Evolutionary conservation across 1,140 invertebrate species (phyloP), one percentile per base, ranked within the genome.

Genomic region (Pissodes strobi): DNA sequence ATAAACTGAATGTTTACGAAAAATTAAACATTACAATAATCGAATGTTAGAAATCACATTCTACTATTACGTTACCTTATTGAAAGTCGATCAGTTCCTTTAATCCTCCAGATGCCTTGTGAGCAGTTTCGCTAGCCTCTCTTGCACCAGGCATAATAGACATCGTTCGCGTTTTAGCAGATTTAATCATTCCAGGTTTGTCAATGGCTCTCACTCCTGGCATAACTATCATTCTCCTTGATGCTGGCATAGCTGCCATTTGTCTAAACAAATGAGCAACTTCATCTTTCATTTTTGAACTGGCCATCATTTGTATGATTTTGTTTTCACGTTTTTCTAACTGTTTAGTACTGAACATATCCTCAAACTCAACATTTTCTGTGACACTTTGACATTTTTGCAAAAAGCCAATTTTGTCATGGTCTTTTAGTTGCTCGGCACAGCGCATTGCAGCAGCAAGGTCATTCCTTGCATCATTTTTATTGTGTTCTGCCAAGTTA

Each of bases 401-500:
- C 13, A 72, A 46, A 23, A 51, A 71, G 3, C 49, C 41, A 9
- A 56, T 8, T 27, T 71, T 49, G 21, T 52, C 51, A 9, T 48
- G 19, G 34, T 71, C 69, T n/a, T 62, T 38, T 15, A 72, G 23
- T 27, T 30, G n/a, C 2, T 53, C 39, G 2, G 59, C 64, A n/a
- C 66, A 48, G 12, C 22, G 30, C 21, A 48, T 52, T 9, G 69
- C 69, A 8, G 34, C 22, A 1, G 30, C 5, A 9, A 67, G 30
- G 49, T 69, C 59, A 21, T 43, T 66, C 43, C 66, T 69, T n/a
- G 70, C 70, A 38, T 73, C 72, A 34, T 83, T 83, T 19, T 79
- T 78, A 60, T 83, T 83, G 8, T 81, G 78, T 69, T 82, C 79
- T 56, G 79, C 78, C 73, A 83, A 79, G 51, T 83, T 81, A 4